Conservation (phyloP, 1,140 invertebrate species). For the Cephus cinctus region DNA sequence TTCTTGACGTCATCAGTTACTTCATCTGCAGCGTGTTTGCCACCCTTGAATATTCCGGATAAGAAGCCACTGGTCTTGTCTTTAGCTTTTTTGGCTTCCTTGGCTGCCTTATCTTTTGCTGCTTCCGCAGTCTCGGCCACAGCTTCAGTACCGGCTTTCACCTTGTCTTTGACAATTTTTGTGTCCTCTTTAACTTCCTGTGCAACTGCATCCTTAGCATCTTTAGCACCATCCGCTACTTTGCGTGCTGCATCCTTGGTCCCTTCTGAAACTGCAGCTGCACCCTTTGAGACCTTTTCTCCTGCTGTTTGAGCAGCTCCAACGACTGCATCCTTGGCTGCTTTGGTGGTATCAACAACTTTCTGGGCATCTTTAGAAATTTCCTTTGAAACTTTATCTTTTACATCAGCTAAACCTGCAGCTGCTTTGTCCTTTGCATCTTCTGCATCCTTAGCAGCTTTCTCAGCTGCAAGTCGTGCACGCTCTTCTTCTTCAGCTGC, state of each 20-base stretch:
- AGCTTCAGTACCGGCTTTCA: conserved; percentile 1
- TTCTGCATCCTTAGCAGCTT: conserved; percentile 1
- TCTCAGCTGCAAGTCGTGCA: not conserved
- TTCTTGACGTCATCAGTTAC: conserved; percentile 37
- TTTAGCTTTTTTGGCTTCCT: conserved; percentile 12
- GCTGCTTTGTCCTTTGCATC: conserved; percentile 16
- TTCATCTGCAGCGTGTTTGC: conserved; percentile 39
- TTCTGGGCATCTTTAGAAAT: conserved; percentile 12
- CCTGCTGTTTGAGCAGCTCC: not conserved
- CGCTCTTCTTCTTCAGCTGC: conserved; percentile 17
- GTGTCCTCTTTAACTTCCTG: conserved; percentile 17
- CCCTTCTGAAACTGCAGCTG: not conserved
- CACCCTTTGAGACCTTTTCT: not conserved
- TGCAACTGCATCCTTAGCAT: not conserved
- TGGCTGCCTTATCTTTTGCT: conserved; percentile 1
- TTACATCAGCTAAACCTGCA: conserved; percentile 1
- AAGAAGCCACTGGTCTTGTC: conserved; percentile 16
- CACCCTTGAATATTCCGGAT: conserved; percentile 34
- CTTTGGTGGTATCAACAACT: conserved; percentile 11
- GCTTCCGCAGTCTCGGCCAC: conserved; percentile 8
- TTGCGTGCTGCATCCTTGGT: not conserved
- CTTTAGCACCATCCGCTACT: not conserved
- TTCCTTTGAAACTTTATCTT: conserved; percentile 14
- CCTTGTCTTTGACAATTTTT: not conserved
- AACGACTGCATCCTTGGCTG: not conserved